A percentile compares a stretch with the other conserved stretches of the same genome.
phyloP scores from a whole-genome alignment of 2,113 vertebrate species.

The Actenoides hombroni region DNA sequence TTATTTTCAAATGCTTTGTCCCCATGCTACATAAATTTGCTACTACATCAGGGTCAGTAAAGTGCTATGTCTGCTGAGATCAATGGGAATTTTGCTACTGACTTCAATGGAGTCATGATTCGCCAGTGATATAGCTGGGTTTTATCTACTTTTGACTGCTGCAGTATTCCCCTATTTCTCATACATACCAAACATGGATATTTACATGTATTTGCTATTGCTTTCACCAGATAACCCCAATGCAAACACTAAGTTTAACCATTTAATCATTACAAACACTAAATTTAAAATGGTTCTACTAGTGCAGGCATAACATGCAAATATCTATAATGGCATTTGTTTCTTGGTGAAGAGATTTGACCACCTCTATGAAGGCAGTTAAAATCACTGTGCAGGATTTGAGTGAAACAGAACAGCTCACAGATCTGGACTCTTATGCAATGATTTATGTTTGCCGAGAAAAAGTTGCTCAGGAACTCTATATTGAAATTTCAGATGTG shows the following conservation, averaged over 20 bases:
- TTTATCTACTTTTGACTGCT: neutral
- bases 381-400: neutral
- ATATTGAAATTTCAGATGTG: neutral
- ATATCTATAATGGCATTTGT: neutral
- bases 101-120: neutral
- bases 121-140: neutral
- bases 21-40: neutral
- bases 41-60: neutral
- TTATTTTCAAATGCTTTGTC: neutral
- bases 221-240: neutral
- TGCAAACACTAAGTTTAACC: neutral
- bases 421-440: neutral
- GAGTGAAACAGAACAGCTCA: neutral
- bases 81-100: neutral
- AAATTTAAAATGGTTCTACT: neutral
- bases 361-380: neutral
- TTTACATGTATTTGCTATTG: neutral
- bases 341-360: neutral
- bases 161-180: neutral
- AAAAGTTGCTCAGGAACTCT: neutral
- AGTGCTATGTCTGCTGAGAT: neutral
- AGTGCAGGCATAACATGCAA: neutral
- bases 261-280: neutral
- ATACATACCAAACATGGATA: neutral
- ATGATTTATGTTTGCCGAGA: neutral